Percentiles rank a stretch among this genome's conserved stretches.
Conservation (phyloP, 2,888 invertebrate species). For the Acleris cristana region DNA sequence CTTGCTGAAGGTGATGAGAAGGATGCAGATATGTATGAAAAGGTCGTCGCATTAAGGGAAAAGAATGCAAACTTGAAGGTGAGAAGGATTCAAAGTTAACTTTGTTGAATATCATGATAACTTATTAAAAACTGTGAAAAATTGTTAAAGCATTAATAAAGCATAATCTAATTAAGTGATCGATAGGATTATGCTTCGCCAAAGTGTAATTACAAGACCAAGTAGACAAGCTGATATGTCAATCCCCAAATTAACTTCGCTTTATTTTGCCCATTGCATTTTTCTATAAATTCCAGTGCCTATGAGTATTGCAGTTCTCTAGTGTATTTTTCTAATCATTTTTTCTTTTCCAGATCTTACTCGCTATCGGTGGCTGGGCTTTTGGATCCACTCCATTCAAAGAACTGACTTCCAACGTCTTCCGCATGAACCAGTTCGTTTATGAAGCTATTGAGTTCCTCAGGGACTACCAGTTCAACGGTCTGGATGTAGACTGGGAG, state of each 20-base stretch:
- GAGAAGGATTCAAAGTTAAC: conserved; percentile 38
- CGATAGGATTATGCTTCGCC: too few species aligned
- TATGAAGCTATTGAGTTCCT: conserved; percentile 97
- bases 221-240: too few species aligned
- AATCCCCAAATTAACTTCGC: too few species aligned
- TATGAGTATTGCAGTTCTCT: too few species aligned
- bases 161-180: too few species aligned
- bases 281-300: too few species aligned
- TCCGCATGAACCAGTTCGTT: conserved; percentile 97
- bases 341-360: conserved; percentile 83
- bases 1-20: conserved; percentile 91
- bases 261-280: too few species aligned
- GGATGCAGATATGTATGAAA: conserved; percentile 93
- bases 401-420: conserved; percentile 94
- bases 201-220: too few species aligned
- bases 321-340: not conserved
- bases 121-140: too few species aligned
- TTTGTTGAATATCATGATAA: not conserved
- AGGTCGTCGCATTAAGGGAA: conserved; percentile 92
- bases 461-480: conserved; percentile 95
- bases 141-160: too few species aligned
- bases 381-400: conserved; percentile 98
- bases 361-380: conserved; percentile 98
- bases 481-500: conserved; percentile 97
- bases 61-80: conserved; percentile 95